Base-by-base conservation (phyloP, 2,888 invertebrate genomes). In the Hemaris fuciformis region DNA sequence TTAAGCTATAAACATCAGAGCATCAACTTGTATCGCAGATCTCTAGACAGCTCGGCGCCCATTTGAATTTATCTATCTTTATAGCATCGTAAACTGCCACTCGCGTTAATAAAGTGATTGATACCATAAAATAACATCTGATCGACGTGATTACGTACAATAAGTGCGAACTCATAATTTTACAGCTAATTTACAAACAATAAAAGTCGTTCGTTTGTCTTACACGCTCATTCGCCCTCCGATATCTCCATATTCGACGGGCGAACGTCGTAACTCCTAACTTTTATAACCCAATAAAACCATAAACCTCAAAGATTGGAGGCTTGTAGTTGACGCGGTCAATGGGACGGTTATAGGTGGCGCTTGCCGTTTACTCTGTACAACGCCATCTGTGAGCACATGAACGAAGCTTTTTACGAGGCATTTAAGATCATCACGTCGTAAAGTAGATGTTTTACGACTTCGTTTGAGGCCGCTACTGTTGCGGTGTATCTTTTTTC, bases 121-220 rank as follows among this genome's bases (percentile, higher is more conserved):
- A 85, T 85, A 83, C 85, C 81, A 88, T 88, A 88, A 88, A 90
- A 86, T 84, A 88, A 86, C 90, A 91, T 89, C 89, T 91, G 91
- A 91, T 89, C 83, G 81, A 77, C 70, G 83, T 88, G 89, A 91
- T 91, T 90, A 85, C 88, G 81, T 79, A 86, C 87, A 91, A 91
- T 90, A 87, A 88, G 90, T 87, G 81, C 83, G 77, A 87, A 83
- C 86, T 91, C 90, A 91, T 93, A 91, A 93, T 91, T 93, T 93
- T 93, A 93, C 92, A 90, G 89, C 89, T 93, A 93, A 93, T 93
- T 93, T 92, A 91, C 91, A 92, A 93, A 93, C 93, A 93, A 93
- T 93, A 93, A 93, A 93, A 92, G 89, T 89, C 88, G 84, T 83
- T 86, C 86, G 87, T 88, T 89, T 87, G 88, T 90, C 88, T 89